These are phyloP conservation scores for Conus betulinus DNA, from an alignment of 1,140 invertebrate species.

Conservation along the genomic window DNA sequence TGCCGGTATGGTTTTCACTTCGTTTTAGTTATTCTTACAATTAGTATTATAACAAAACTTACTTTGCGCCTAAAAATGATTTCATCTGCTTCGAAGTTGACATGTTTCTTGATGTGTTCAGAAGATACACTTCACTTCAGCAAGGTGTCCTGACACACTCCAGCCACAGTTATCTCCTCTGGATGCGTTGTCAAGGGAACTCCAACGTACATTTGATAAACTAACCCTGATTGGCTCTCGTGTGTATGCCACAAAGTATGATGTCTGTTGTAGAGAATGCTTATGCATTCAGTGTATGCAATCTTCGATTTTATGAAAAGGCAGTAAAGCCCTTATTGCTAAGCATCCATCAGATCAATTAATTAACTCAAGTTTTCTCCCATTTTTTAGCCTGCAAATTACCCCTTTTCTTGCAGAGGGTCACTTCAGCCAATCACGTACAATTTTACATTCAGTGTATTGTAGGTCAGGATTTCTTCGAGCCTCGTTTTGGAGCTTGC, in stretches of 20 bases:
- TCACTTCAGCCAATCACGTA: constrained; percentile 24
- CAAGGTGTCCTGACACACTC: not conserved
- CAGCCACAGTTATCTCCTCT: constrained; percentile 33
- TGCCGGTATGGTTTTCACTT: too few species aligned
- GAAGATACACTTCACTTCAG: not conserved
- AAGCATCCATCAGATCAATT: not conserved
- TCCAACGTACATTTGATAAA: not conserved
- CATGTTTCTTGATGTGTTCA: not conserved
- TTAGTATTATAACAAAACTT: constrained; percentile 1
- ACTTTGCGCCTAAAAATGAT: constrained; percentile 2
- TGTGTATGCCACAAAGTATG: not conserved
- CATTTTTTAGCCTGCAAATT: not conserved
- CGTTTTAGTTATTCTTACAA: too few species aligned
- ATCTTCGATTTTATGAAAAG: not conserved
- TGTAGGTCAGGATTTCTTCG: constrained; percentile 28
- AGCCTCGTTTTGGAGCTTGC: constrained; percentile 68
- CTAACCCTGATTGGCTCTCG: not conserved
- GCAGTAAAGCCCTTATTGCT: not conserved
- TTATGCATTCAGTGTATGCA: not conserved
- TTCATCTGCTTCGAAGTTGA: constrained; percentile 19
- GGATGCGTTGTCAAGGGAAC: constrained; percentile 34
- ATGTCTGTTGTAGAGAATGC: not conserved
- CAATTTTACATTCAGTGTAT: not conserved
- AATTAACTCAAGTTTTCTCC: not conserved
- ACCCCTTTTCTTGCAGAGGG: not conserved